A percentile compares a stretch with the other conserved stretches of the same genome.
Evolutionary conservation across 2,113 vertebrate species (phyloP).

Genomic region (Capreolus pygargus): DNA sequence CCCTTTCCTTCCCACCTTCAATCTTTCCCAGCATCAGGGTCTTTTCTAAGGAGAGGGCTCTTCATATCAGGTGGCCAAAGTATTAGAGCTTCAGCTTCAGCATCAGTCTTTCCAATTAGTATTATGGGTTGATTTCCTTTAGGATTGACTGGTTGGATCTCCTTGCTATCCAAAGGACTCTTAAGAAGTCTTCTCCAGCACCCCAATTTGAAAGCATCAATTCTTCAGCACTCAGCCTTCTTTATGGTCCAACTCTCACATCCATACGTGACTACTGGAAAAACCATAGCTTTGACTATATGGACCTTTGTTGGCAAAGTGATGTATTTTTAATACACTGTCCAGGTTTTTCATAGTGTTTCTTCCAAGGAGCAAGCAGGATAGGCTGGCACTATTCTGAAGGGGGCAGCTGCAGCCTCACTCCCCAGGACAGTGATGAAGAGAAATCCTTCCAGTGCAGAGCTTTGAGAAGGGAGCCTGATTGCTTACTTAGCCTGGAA

Average conservation of each 20-base stretch:
- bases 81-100: background rate
- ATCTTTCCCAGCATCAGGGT: background rate
- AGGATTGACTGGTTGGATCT: background rate
- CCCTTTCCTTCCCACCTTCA: background rate
- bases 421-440: background rate
- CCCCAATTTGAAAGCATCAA: background rate
- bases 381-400: background rate
- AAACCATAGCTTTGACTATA: background rate
- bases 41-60: background rate
- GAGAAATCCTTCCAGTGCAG: background rate
- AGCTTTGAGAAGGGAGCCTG: background rate
- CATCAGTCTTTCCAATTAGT: background rate
- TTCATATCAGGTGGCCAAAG: background rate
- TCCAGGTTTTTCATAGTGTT: background rate
- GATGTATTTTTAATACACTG: background rate
- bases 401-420: background rate
- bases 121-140: background rate
- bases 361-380: background rate
- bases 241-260: background rate
- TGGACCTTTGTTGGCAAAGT: background rate
- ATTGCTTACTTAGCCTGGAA: background rate
- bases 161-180: background rate
- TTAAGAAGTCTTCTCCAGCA: background rate
- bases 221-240: background rate
- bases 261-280: background rate